A percentile compares a stretch with the other conserved stretches of the same genome.
These are phyloP conservation scores for Cladopsammia gracilis DNA, from an alignment of 64 coral and sea anemone species.

Conservation along the genomic window DNA sequence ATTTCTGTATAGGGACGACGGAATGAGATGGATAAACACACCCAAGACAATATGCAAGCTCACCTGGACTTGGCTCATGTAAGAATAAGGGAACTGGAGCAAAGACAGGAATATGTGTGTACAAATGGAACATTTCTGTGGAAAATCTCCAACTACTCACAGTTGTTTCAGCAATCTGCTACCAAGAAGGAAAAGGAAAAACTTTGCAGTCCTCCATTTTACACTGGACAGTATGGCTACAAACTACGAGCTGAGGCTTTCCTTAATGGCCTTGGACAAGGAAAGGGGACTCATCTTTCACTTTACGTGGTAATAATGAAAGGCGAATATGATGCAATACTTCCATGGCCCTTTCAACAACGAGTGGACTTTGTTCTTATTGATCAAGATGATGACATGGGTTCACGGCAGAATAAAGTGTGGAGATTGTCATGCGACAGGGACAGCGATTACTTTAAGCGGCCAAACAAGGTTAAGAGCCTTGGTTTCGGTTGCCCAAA, in stretches of 20 bases:
- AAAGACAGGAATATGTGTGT: slow-evolving; percentile 87
- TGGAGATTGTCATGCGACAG: slow-evolving; percentile 95
- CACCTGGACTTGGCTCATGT: slow-evolving; percentile 95
- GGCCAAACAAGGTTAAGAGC: slow-evolving; percentile 96
- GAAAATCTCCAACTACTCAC: slow-evolving; percentile 98
- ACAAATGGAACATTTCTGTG: slow-evolving; percentile 95
- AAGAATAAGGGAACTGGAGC: slow-evolving; percentile 93
- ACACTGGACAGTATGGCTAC: slow-evolving; percentile 98
- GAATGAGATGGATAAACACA: slow-evolving; percentile 94
- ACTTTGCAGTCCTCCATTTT: slow-evolving; percentile 98
- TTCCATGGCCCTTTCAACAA: slow-evolving; percentile 99
- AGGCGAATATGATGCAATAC: slow-evolving; percentile 95
- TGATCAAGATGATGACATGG: slow-evolving; percentile 90
- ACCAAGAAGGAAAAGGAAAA: slow-evolving; percentile 99
- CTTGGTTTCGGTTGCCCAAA: slow-evolving; percentile 98
- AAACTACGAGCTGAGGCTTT: slow-evolving; percentile 97
- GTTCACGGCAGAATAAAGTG: slow-evolving; percentile 88
- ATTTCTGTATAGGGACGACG: slow-evolving; percentile 66
- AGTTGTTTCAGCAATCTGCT: slow-evolving; percentile 92
- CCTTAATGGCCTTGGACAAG: slow-evolving; percentile 95
- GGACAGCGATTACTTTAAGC: slow-evolving; percentile 97
- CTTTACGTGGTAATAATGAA: slow-evolving; percentile 99
- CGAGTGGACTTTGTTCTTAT: slow-evolving; percentile 98
- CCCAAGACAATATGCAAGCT: slow-evolving; percentile 71
- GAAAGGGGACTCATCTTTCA: slow-evolving; percentile 96